Percentiles rank a stretch among this genome's conserved stretches.
Conservation (phyloP, 2,888 invertebrate genomes). For the Aphodius granarius region DNA sequence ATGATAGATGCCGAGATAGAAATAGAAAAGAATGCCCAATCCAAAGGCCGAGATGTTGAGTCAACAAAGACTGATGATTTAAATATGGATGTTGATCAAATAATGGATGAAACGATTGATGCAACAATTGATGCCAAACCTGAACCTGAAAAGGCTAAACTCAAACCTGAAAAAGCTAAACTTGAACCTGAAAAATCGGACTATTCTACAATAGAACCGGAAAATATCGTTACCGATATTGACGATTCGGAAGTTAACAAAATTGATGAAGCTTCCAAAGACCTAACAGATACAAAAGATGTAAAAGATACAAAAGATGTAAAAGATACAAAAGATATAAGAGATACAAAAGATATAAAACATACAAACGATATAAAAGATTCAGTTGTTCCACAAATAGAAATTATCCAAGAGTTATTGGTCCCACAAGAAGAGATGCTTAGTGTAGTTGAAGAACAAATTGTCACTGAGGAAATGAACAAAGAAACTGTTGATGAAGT, state of each 20-base stretch:
- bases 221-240: background rate
- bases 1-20: background rate
- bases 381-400: background rate
- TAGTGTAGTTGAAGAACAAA: background rate
- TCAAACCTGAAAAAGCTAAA: slow-evolving; percentile 11
- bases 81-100: slow-evolving; percentile 27
- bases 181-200: background rate
- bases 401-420: background rate
- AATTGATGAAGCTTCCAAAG: slow-evolving; percentile 17
- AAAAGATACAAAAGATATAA: too few relatives aligned
- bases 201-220: background rate
- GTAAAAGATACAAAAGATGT: too few relatives aligned
- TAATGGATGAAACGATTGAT: slow-evolving; percentile 22
- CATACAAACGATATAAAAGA: too few relatives aligned
- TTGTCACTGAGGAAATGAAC: slow-evolving; percentile 14
- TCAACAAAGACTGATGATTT: background rate
- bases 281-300: too few relatives aligned
- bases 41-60: background rate
- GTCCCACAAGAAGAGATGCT: background rate
- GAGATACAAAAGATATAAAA: too few relatives aligned
- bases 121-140: slow-evolving; percentile 26
- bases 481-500: slow-evolving; percentile 6
- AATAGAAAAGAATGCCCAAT: background rate
- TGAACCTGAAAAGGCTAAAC: too few relatives aligned
- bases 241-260: slow-evolving; percentile 6